Evolutionary conservation across 2,888 invertebrate genomes (phyloP).

Genomic region (Eristalis tenax): DNA sequence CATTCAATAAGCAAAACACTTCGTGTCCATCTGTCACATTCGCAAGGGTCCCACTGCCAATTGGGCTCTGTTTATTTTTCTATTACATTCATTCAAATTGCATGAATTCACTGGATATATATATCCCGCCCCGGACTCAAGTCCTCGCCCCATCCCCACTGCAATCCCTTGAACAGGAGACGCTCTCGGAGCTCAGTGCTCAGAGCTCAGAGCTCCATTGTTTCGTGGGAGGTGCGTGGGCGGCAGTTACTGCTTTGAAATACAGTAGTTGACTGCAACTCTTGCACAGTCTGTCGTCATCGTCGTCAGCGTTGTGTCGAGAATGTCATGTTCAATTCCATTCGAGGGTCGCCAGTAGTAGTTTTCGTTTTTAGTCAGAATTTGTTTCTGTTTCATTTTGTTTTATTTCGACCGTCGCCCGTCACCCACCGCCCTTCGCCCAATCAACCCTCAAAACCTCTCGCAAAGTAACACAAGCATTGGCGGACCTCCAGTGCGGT

Average conservation of each 20-base stretch:
- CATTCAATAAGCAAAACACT: constrained; percentile 27
- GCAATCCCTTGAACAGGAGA: constrained; percentile 7
- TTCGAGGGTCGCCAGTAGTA: constrained; percentile 34
- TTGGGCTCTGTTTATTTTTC: constrained; percentile 38
- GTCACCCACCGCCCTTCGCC: neutral
- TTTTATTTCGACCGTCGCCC: neutral
- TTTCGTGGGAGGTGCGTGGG: constrained; percentile 24
- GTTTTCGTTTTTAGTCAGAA: neutral
- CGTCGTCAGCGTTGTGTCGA: constrained; percentile 13
- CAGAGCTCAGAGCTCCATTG: constrained; percentile 44
- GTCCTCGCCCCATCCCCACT: neutral
- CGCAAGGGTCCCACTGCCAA: neutral
- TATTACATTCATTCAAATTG: constrained; percentile 42
- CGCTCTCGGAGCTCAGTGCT: constrained; percentile 31
- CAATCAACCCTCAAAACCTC: constrained; percentile 37
- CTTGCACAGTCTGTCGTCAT: constrained; percentile 37
- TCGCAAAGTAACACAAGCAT: too few species aligned
- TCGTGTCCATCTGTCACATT: constrained; percentile 12
- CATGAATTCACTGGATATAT: constrained; percentile 15
- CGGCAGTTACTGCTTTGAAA: constrained; percentile 4
- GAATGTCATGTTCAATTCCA: constrained; percentile 67
- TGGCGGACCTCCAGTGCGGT: too few species aligned
- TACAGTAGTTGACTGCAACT: constrained; percentile 42
- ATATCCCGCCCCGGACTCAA: neutral
- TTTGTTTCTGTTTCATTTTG: constrained; percentile 7